Evolutionary conservation across 2,888 invertebrate species (phyloP).

Genomic region (Temnothorax ravouxi): DNA sequence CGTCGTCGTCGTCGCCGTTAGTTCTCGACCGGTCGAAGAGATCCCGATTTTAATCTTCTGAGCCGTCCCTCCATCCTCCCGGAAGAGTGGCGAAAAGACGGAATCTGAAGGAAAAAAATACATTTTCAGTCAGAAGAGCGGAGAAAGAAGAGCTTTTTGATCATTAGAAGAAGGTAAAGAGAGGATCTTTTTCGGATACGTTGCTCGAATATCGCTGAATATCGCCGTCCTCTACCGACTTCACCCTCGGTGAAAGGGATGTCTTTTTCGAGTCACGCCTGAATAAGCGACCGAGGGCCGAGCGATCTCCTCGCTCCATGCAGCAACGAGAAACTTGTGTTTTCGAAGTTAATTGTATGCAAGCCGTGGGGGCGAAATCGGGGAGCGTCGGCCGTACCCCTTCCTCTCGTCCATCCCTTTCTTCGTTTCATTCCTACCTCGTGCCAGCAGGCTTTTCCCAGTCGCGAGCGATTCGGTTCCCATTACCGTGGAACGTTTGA

Average conservation of each 20-base stretch:
- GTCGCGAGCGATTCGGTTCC: slow-evolving; percentile 48
- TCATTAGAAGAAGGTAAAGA: neutral
- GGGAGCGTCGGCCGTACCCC: neutral
- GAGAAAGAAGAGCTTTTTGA: neutral
- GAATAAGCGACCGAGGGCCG: neutral
- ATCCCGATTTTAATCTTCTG: neutral
- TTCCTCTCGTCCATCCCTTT: neutral
- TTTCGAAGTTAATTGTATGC: slow-evolving; percentile 52
- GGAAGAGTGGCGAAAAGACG: neutral
- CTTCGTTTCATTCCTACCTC: slow-evolving; percentile 30
- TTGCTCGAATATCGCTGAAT: neutral
- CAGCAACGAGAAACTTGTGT: slow-evolving; percentile 39
- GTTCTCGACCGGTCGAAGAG: neutral
- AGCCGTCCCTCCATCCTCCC: neutral
- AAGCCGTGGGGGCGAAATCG: slow-evolving; percentile 4
- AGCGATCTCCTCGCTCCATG: neutral
- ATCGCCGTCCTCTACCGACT: neutral
- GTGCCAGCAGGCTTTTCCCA: slow-evolving; percentile 40
- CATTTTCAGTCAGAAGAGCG: neutral
- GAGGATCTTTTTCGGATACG: neutral
- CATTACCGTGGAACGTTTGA: slow-evolving; percentile 50
- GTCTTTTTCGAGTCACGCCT: neutral
- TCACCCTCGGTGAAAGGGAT: neutral
- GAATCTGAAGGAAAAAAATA: neutral
- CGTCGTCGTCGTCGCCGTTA: neutral